phyloP scores from a whole-genome alignment of 2,888 invertebrate species.

The Conops quadrifasciatus region DNA sequence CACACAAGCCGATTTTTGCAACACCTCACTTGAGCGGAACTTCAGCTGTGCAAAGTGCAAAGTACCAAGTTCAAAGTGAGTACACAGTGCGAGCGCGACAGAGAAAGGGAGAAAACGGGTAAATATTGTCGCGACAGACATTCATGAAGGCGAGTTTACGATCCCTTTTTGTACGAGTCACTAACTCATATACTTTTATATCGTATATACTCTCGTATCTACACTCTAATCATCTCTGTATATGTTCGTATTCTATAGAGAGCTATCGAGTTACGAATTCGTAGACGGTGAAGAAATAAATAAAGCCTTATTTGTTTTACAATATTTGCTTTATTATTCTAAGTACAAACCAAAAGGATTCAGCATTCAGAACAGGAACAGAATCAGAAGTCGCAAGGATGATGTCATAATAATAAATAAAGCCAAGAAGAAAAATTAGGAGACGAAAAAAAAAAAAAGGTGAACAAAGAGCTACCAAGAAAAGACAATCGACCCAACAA shows the following conservation, averaged over 20 bases:
- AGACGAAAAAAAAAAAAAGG: neutral
- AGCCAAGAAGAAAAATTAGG: neutral
- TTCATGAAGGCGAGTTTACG: neutral
- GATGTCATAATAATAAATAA: neutral
- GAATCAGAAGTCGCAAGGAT: neutral
- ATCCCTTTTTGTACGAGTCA: neutral
- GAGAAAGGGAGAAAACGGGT: neutral
- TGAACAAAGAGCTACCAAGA: too few species aligned
- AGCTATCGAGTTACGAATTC: conserved; percentile 19
- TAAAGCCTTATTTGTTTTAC: conserved; percentile 25
- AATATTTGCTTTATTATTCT: conserved; percentile 21
- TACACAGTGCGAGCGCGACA: neutral
- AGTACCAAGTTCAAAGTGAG: too few species aligned
- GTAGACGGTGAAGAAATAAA: conserved; percentile 4
- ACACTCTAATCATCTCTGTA: neutral
- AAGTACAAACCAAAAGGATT: neutral
- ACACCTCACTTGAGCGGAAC: too few species aligned
- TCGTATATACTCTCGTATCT: neutral
- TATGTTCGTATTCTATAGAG: neutral
- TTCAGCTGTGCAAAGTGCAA: too few species aligned
- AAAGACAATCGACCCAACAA: too few species aligned
- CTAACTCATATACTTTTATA: neutral
- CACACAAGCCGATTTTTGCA: too few species aligned
- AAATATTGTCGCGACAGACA: neutral
- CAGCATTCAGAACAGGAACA: neutral